These are phyloP conservation scores for Pseudomyrmex pallidus DNA, from an alignment of 1,140 invertebrate genomes.

Conservation along the genomic window DNA sequence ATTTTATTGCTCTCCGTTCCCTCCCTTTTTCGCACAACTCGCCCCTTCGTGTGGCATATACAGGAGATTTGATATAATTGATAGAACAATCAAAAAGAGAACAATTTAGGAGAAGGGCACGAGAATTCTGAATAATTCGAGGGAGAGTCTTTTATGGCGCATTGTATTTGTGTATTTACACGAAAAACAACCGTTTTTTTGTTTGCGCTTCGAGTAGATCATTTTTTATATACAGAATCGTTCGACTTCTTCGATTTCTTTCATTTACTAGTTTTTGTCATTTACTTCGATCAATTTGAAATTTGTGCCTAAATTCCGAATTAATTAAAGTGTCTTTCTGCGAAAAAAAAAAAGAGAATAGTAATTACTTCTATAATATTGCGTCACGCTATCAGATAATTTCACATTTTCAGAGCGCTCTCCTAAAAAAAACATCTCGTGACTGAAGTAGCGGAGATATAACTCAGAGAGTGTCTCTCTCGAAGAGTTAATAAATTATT, in stretches of 20 bases:
- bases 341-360: neutral
- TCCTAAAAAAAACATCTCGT: too few relatives aligned
- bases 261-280: slow-evolving; percentile 1
- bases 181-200: neutral
- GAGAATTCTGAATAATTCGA: neutral
- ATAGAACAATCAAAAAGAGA: slow-evolving; percentile 30
- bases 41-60: neutral
- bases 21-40: neutral
- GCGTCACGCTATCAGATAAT: neutral
- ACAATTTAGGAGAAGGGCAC: neutral
- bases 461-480: neutral
- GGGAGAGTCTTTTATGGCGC: neutral
- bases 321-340: slow-evolving; percentile 4
- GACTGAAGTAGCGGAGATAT: too few relatives aligned
- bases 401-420: too few relatives aligned
- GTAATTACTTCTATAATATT: neutral
- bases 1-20: neutral
- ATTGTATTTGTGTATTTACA: slow-evolving; percentile 20
- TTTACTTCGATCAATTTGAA: neutral
- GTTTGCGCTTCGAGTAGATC: neutral
- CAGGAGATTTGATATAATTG: slow-evolving; percentile 31
- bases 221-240: neutral
- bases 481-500: slow-evolving; percentile 40
- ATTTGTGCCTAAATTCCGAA: neutral
- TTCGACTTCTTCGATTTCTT: neutral